A percentile compares a stretch with the other conserved stretches of the same genome.
These are phyloP conservation scores for Proales similis DNA, from an alignment of 1,140 invertebrate species.

Conservation along the genomic window DNA sequence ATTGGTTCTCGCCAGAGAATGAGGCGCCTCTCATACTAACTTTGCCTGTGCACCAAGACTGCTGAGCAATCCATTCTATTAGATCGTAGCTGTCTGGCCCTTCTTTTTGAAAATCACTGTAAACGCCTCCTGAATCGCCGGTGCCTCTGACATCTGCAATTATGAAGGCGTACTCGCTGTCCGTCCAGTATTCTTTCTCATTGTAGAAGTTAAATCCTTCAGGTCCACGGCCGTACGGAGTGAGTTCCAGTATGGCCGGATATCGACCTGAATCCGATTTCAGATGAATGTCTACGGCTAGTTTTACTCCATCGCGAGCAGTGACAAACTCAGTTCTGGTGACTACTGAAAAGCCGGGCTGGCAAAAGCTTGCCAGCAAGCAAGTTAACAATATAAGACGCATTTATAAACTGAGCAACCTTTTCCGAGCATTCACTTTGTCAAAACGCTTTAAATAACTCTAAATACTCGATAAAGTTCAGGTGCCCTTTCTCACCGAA, in stretches of 20 bases:
- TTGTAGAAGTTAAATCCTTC: neutral
- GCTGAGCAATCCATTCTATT: slow-evolving; percentile 12
- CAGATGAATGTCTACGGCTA: neutral
- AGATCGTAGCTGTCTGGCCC: slow-evolving; percentile 27
- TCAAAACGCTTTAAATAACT: too few relatives aligned
- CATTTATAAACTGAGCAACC: too few relatives aligned
- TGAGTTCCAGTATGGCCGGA: slow-evolving; percentile 25
- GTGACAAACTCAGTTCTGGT: neutral
- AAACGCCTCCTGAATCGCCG: slow-evolving; percentile 13
- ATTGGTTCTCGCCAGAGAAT: slow-evolving; percentile 23
- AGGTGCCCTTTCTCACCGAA: too few relatives aligned
- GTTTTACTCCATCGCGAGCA: slow-evolving; percentile 6
- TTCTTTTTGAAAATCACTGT: slow-evolving; percentile 1
- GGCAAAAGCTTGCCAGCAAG: too few relatives aligned
- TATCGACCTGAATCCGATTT: neutral
- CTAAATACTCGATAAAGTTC: too few relatives aligned
- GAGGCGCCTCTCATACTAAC: slow-evolving; percentile 14
- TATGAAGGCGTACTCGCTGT: neutral
- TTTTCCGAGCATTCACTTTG: too few relatives aligned
- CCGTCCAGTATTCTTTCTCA: neutral
- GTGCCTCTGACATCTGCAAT: slow-evolving; percentile 15
- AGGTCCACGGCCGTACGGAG: slow-evolving; percentile 1
- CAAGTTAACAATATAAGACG: too few relatives aligned
- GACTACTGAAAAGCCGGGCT: too few relatives aligned
- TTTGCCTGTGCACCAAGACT: neutral